Conservation (phyloP, 2,113 vertebrate species). For the Meleagris gallopavo region DNA sequence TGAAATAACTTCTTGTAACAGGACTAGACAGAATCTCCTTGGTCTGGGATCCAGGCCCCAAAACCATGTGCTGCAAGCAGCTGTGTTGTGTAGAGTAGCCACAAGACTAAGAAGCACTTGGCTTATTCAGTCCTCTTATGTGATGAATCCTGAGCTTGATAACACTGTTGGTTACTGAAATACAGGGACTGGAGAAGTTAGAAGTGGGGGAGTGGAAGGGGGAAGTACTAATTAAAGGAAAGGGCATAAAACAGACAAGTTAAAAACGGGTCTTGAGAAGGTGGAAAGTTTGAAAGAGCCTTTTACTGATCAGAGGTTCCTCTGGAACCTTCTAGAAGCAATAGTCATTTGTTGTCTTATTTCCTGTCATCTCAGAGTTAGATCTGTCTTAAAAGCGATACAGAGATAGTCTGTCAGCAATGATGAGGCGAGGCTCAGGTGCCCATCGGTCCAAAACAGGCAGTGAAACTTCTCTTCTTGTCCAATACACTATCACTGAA, state of each 20-base stretch:
- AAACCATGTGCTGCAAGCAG: neutral
- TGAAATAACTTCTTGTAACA: neutral
- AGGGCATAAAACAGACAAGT: neutral
- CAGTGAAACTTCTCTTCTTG: neutral
- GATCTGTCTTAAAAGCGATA: neutral
- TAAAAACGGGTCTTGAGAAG: neutral
- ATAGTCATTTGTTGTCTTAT: neutral
- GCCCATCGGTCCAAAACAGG: neutral
- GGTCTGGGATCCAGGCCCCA: neutral
- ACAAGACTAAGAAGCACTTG: neutral
- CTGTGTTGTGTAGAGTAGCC: neutral
- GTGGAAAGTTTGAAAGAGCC: neutral
- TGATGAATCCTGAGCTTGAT: neutral
- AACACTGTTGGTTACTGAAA: neutral
- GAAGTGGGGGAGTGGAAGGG: rapidly evolving
- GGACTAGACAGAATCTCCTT: neutral
- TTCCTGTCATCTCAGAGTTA: neutral
- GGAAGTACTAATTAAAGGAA: neutral
- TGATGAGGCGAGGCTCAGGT: neutral
- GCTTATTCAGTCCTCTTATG: neutral
- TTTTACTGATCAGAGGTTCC: neutral
- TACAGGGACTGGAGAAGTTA: neutral
- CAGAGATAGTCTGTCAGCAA: neutral
- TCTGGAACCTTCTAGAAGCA: neutral
- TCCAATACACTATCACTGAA: neutral